Conservation (phyloP, 1,140 invertebrate genomes). For the Drosophila nebulosa region DNA sequence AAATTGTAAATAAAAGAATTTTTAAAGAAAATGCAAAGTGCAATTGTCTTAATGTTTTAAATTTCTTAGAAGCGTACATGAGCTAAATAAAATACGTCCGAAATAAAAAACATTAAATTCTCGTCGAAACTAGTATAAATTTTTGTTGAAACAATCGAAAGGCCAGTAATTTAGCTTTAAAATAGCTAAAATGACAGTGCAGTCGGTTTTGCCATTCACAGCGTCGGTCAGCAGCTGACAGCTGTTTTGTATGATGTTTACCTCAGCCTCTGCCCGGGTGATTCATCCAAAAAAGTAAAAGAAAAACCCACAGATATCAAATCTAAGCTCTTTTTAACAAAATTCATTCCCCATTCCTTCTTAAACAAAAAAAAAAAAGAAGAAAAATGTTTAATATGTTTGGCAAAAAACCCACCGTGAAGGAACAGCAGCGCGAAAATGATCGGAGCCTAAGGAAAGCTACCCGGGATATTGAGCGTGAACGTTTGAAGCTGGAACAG, state of each 20-base stretch:
- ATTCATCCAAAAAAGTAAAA: constrained; percentile 49
- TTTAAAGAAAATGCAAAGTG: too few species aligned
- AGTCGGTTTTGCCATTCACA: constrained; percentile 8
- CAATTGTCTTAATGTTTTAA: too few species aligned
- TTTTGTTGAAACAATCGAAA: too few species aligned
- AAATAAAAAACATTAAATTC: too few species aligned
- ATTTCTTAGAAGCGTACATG: too few species aligned
- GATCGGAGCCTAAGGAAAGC: constrained; percentile 90
- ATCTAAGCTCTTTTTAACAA: neutral
- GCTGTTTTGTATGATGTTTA: constrained; percentile 40
- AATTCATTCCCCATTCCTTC: constrained; percentile 1
- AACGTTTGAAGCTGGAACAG: constrained; percentile 89
- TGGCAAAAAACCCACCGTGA: constrained; percentile 83
- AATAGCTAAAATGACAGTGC: neutral
- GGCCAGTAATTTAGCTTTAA: neutral
- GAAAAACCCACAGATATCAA: neutral
- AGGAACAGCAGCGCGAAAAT: constrained; percentile 90
- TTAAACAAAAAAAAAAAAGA: constrained; percentile 1
- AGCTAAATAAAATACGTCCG: too few species aligned
- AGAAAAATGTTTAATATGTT: constrained; percentile 81
- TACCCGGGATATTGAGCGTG: constrained; percentile 91
- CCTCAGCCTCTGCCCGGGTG: constrained; percentile 19
- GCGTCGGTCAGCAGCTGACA: neutral
- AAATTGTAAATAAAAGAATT: constrained; percentile 64
- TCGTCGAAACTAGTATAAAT: too few species aligned